A percentile compares a stretch with the other conserved stretches of the same genome.
Evolutionary conservation across 2,113 vertebrate genomes (phyloP).

Genomic region (Burhinus bistriatus): DNA sequence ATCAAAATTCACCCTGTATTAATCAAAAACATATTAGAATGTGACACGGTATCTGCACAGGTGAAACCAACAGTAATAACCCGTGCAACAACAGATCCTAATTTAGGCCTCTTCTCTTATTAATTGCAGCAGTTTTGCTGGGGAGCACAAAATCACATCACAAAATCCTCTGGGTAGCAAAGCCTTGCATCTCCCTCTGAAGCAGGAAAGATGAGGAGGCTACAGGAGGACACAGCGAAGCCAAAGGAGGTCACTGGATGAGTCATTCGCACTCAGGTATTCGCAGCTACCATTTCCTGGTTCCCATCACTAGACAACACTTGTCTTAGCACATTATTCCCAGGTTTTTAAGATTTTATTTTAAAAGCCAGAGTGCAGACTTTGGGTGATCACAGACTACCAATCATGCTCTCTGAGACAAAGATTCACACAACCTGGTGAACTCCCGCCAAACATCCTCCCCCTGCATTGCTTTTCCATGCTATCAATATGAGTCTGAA

Average conservation of each 20-base stretch:
- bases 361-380: conserved; percentile 1
- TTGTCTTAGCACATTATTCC: conserved; percentile 52
- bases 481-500: background rate
- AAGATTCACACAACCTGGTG: background rate
- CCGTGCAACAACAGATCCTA: background rate
- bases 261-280: conserved; percentile 49
- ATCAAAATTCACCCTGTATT: background rate
- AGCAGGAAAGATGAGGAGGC: conserved; percentile 2
- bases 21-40: background rate
- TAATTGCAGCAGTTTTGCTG: background rate
- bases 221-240: conserved; percentile 26
- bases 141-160: background rate
- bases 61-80: background rate
- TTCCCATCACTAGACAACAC: conserved; percentile 55
- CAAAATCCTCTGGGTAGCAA: conserved; percentile 23
- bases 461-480: background rate
- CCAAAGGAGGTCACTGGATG: conserved; percentile 47
- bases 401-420: background rate
- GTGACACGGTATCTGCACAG: background rate
- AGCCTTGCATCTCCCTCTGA: background rate
- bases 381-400: background rate
- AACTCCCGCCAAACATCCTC: background rate
- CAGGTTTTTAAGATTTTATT: conserved; percentile 47
- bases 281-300: conserved; percentile 50
- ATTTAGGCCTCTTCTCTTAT: conserved; percentile 2